phyloP scores from a whole-genome alignment of 2,797 vertebrate genomes.

The Siniperca undulata region DNA sequence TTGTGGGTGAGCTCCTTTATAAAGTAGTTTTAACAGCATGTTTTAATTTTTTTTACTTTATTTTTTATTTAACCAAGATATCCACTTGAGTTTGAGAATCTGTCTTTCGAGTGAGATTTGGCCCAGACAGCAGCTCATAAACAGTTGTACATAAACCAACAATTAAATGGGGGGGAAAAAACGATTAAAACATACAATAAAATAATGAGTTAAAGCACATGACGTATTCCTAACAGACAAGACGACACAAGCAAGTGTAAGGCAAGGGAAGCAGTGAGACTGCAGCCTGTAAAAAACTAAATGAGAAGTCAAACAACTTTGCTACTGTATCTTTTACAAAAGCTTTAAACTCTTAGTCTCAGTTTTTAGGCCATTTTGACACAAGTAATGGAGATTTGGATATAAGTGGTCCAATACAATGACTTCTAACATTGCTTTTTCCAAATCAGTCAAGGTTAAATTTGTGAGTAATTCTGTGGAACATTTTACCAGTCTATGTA shows the following conservation, averaged over 20 bases:
- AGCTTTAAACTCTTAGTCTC: neutral
- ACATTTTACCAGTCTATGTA: neutral
- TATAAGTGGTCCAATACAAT: neutral
- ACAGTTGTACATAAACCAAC: slow-evolving; percentile 10
- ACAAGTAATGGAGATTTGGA: neutral
- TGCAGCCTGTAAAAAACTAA: neutral
- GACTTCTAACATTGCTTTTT: neutral
- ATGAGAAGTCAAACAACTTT: neutral
- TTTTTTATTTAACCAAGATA: slow-evolving; percentile 6
- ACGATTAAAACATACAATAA: neutral
- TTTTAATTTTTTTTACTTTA: neutral
- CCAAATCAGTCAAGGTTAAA: neutral
- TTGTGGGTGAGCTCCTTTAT: neutral
- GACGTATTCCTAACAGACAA: neutral
- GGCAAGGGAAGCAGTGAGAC: neutral
- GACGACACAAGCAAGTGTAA: neutral
- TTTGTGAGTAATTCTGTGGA: neutral
- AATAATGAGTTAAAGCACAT: neutral
- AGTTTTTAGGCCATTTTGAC: neutral
- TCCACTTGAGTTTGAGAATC: neutral
- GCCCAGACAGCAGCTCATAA: slow-evolving; percentile 2
- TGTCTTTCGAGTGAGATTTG: slow-evolving; percentile 9
- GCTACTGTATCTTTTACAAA: neutral
- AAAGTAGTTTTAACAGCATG: neutral
- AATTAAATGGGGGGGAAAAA: neutral